Conservation (phyloP, 2,888 invertebrate genomes). For the Caenorhabditis macrosperma region DNA sequence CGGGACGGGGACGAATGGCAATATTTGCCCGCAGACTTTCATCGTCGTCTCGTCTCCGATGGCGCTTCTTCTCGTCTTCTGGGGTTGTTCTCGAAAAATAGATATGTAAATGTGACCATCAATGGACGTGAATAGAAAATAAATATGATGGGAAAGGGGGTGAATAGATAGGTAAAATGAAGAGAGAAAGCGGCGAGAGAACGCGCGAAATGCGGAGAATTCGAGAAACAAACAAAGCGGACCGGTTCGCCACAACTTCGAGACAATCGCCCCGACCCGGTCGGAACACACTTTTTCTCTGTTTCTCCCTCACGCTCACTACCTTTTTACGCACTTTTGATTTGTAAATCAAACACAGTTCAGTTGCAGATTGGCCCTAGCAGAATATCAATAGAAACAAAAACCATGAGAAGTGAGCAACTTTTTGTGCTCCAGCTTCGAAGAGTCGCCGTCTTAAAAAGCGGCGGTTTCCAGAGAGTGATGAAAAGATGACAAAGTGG, state of each 20-base stretch:
- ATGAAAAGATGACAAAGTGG: conserved; percentile 19
- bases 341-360: conserved; percentile 30
- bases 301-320: conserved; percentile 8
- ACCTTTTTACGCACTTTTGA: conserved; percentile 35
- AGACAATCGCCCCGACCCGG: conserved; percentile 29
- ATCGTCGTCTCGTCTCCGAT: too few relatives aligned
- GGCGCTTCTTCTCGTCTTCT: conserved; percentile 8
- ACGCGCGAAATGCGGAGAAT: conserved; percentile 1
- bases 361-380: conserved; percentile 4
- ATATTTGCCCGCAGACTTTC: conserved; percentile 6
- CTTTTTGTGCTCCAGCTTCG: neutral
- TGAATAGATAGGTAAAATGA: conserved; percentile 10
- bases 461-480: neutral
- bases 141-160: conserved; percentile 30
- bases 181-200: conserved; percentile 9
- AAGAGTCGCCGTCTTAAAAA: neutral
- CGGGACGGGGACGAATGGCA: neutral
- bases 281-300: conserved; percentile 34
- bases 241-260: conserved; percentile 51
- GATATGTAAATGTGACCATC: conserved; percentile 18
- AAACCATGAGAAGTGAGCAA: neutral
- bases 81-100: too few relatives aligned
- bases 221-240: conserved; percentile 46
- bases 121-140: conserved; percentile 2
- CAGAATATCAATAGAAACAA: neutral